phyloP scores from a whole-genome alignment of 2,888 invertebrate genomes.

The Terebella lapidaria region DNA sequence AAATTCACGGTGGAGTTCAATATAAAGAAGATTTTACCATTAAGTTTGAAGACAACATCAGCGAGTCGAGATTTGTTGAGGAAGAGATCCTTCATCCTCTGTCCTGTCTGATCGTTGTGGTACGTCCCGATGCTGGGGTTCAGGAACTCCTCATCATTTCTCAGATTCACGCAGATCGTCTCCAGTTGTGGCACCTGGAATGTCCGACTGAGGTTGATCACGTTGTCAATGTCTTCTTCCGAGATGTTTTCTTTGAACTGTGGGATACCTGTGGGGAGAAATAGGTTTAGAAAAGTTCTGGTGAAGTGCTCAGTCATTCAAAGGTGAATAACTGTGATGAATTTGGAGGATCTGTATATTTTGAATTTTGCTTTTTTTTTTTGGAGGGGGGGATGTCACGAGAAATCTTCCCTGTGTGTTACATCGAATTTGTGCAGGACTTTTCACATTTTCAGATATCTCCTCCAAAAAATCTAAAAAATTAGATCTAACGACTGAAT shows the following conservation, averaged over 20 bases:
- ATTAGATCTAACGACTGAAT: no score
- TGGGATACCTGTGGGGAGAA: constrained; percentile 32
- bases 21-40: no score
- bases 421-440: no score
- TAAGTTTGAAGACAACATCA: constrained; percentile 40
- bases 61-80: constrained; percentile 34
- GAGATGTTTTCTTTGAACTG: constrained; percentile 26
- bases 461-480: no score
- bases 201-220: constrained; percentile 31
- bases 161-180: constrained; percentile 39
- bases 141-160: constrained; percentile 41
- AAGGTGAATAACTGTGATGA: no score
- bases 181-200: constrained; percentile 36
- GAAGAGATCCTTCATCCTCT: constrained; percentile 37
- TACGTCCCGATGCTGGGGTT: constrained; percentile 48
- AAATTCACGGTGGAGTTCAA: no score
- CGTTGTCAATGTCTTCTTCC: constrained; percentile 27
- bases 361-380: no score
- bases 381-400: no score
- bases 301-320: no score
- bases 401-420: no score
- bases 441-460: no score
- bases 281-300: background rate
- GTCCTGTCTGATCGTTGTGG: constrained; percentile 40
- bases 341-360: no score